phyloP scores from a whole-genome alignment of 2,113 vertebrate genomes.

The Bambusicola thoracicus region DNA sequence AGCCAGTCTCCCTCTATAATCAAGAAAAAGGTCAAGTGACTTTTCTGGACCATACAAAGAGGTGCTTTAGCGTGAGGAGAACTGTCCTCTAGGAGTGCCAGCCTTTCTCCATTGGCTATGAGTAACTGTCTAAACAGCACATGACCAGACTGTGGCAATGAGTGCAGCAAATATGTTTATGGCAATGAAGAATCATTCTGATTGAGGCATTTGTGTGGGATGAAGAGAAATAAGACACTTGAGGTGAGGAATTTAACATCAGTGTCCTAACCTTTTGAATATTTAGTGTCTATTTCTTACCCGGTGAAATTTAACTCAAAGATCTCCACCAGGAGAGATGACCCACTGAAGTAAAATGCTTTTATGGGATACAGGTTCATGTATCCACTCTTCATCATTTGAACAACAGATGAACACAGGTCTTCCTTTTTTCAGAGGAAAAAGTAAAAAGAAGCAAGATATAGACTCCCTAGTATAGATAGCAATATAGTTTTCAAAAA shows the following conservation, averaged over 20 bases:
- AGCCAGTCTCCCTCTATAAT: background rate
- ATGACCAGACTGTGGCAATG: background rate
- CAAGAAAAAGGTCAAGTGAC: background rate
- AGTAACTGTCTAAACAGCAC: background rate
- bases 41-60: rapidly evolving
- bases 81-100: background rate
- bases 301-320: background rate
- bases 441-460: background rate
- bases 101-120: background rate
- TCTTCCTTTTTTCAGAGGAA: background rate
- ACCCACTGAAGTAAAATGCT: background rate
- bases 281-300: background rate
- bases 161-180: background rate
- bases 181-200: background rate
- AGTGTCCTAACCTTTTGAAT: background rate
- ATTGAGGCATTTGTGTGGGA: background rate
- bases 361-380: rapidly evolving
- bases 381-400: background rate
- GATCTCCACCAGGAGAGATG: background rate
- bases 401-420: background rate
- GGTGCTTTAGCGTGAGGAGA: background rate
- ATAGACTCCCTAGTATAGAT: background rate
- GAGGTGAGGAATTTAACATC: background rate
- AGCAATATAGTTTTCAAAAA: background rate
- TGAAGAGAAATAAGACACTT: background rate